Conservation (phyloP, 2,113 vertebrate species). For the Vanacampus margaritifer region DNA sequence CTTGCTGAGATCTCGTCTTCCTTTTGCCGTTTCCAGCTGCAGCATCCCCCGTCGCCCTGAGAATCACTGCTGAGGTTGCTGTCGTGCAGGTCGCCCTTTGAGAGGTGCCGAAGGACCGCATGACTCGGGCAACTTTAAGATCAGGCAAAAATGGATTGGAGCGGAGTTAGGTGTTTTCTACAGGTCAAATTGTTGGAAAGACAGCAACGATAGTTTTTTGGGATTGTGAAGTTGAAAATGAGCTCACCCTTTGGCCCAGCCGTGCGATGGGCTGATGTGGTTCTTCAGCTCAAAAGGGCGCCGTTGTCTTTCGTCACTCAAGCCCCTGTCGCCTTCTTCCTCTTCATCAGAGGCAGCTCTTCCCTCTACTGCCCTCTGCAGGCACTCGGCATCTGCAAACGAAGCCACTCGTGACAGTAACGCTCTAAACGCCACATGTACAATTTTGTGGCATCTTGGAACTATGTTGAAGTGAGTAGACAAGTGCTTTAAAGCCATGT, state of each 20-base stretch:
- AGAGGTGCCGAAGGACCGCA: constrained; percentile 18
- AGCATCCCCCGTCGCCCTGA: constrained; percentile 13
- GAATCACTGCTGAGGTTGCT: background rate
- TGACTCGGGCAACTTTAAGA: constrained; percentile 54
- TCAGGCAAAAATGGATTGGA: background rate
- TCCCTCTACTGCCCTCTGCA: constrained; percentile 76
- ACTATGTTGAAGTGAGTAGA: too few species aligned
- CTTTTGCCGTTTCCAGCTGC: constrained; percentile 3
- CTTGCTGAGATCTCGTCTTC: constrained; percentile 11
- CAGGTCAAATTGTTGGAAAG: background rate
- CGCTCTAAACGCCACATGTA: background rate
- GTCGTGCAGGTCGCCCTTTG: constrained; percentile 15
- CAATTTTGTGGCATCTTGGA: background rate
- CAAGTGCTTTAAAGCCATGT: too few species aligned
- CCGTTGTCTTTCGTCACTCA: constrained; percentile 35
- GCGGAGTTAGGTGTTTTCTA: background rate
- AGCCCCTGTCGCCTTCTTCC: constrained; percentile 56
- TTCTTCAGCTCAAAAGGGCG: constrained; percentile 55
- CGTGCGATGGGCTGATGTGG: constrained; percentile 31
- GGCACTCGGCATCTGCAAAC: constrained; percentile 54
- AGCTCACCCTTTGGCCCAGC: constrained; percentile 61
- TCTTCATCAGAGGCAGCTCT: constrained; percentile 76
- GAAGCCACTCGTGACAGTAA: too few species aligned
- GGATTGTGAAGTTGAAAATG: background rate
- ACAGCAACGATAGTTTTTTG: background rate